Evolutionary conservation across 2,797 vertebrate genomes (phyloP), one percentile per base, ranked within the genome.

Genomic region (Gymnocypris eckloni): DNA sequence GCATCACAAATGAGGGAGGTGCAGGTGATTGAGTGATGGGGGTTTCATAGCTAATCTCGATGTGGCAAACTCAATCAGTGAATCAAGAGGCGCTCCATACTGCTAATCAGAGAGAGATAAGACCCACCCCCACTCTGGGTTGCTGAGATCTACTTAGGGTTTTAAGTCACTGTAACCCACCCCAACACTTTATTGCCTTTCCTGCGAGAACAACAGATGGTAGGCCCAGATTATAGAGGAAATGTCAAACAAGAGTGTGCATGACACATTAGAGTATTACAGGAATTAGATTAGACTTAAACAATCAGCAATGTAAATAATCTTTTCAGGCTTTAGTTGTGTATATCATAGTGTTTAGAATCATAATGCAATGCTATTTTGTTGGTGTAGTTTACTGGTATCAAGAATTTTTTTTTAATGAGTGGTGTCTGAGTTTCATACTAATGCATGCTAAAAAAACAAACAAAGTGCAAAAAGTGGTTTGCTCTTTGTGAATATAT

Each of bases 131-230:
- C 45, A 39, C 52, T 81, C 41, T 12, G 45, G 67, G 13, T 69
- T 66, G 50, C 45, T 81, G 72, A 86, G 82, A 87, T 84, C 79
- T 82, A 48, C 84, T 88, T 81, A 84, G 33, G 43, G 22, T 78
- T 85, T 84, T 89, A 86, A 84, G 43, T 83, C 52, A 33, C 28
- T 79, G 67, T 81, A 81, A 56, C 50, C 52, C 12, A 64, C 41
- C 77, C 81, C 69, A 83, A 59, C 61, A 48, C 61, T 22, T 84
- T 67, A 22, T 9, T 61, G 61, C 73, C 64, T 89, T 86, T 13
- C 88, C 50, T 59, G 67, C 56, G 87, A 81, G 90, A 92, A 89
- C 88, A 92, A 91, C 94, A 95, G 94, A 95, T 95, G 94, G 93
- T 88, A 90, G 77, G 87, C 56, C 48, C 91, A 93, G 93, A 95